Percentiles rank a stretch among this genome's conserved stretches.
Evolutionary conservation across 2,888 invertebrate genomes (phyloP).

Genomic region (Ichneumon xanthorius): DNA sequence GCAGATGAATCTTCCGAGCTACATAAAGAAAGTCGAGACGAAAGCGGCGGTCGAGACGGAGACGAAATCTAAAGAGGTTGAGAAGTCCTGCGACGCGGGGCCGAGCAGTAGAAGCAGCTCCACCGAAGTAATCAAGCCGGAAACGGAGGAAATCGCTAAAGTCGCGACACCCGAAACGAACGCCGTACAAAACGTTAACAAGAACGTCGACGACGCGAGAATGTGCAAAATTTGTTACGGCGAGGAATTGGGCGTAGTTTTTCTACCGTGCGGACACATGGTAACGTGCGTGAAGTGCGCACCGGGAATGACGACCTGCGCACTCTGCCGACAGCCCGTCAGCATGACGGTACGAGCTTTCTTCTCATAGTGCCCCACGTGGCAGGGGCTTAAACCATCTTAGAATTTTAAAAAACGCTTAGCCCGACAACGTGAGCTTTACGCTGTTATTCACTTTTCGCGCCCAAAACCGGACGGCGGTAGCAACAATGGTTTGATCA

Average conservation of each 20-base stretch:
- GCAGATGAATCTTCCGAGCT: constrained; percentile 81
- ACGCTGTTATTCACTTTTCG: constrained; percentile 33
- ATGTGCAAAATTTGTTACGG: constrained; percentile 97
- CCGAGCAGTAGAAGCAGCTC: constrained; percentile 66
- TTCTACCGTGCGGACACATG: constrained; percentile 98
- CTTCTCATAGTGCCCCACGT: constrained; percentile 83
- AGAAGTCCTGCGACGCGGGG: constrained; percentile 64
- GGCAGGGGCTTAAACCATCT: constrained; percentile 49
- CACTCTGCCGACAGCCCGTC: constrained; percentile 93
- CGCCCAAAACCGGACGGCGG: constrained; percentile 32
- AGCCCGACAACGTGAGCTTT: constrained; percentile 28
- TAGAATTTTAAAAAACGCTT: constrained; percentile 32
- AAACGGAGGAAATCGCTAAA: constrained; percentile 16
- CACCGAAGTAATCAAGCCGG: constrained; percentile 46
- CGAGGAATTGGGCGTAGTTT: constrained; percentile 94
- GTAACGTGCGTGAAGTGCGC: constrained; percentile 97
- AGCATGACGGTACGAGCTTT: constrained; percentile 89
- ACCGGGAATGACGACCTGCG: constrained; percentile 93
- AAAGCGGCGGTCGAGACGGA: constrained; percentile 55
- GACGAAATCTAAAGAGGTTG: constrained; percentile 56
- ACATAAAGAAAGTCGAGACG: constrained; percentile 79
- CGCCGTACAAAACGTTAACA: constrained; percentile 53
- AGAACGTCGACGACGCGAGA: constrained; percentile 85
- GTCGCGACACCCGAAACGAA: neutral
- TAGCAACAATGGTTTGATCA: constrained; percentile 49